Conservation (phyloP, 2,113 vertebrate species). For the Andinoacara biseriatus region DNA sequence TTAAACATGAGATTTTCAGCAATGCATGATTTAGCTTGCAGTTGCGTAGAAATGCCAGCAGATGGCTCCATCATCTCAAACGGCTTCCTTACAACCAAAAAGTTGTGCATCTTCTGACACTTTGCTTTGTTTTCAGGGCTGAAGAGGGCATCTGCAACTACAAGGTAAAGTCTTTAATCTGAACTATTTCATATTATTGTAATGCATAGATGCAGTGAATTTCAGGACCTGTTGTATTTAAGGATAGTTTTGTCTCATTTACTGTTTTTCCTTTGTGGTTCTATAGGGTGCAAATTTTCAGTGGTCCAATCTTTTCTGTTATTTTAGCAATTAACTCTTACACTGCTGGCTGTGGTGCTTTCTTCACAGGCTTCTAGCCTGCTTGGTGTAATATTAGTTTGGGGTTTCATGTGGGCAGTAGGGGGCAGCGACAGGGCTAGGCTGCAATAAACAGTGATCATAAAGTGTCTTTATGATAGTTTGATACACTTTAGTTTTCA, state of each 20-base stretch:
- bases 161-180: constrained; percentile 71
- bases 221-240: not conserved
- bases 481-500: not conserved
- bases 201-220: not conserved
- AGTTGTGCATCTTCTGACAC: not conserved
- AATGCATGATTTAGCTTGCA: not conserved
- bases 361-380: not conserved
- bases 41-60: not conserved
- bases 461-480: not conserved
- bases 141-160: constrained; percentile 79
- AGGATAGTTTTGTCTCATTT: not conserved
- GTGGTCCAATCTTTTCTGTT: not conserved
- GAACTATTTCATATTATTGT: not conserved
- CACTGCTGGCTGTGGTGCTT: not conserved
- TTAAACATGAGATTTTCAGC: not conserved
- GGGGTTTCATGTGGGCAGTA: not conserved
- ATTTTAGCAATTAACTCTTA: not conserved
- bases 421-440: not conserved
- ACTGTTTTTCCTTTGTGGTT: not conserved
- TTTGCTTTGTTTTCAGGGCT: constrained; percentile 71
- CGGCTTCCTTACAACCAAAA: not conserved
- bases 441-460: not conserved
- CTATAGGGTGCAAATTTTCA: not conserved
- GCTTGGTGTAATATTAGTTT: not conserved
- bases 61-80: not conserved